Evolutionary conservation across 2,113 vertebrate species (phyloP).

Genomic region (Psammodynastes pulverulentus): DNA sequence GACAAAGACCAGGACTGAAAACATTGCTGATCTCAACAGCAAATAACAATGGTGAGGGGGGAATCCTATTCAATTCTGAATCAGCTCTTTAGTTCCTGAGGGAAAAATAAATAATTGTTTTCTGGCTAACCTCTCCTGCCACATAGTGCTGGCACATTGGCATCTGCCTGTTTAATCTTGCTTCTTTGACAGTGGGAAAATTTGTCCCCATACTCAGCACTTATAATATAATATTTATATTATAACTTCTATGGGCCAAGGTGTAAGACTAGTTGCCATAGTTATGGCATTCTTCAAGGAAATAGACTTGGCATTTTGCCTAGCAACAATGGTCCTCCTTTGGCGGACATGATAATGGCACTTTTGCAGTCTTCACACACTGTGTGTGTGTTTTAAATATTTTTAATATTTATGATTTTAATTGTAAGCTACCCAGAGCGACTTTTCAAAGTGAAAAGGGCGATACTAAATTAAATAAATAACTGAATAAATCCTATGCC

Average conservation of each 20-base stretch:
- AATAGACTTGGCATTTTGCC: neutral
- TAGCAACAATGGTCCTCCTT: neutral
- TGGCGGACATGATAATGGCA: neutral
- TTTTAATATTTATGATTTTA: neutral
- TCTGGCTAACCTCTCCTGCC: neutral
- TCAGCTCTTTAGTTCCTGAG: neutral
- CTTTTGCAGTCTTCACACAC: neutral
- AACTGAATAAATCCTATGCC: neutral
- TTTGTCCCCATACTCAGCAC: neutral
- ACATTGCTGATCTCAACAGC: neutral
- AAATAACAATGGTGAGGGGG: neutral
- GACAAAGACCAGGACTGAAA: neutral
- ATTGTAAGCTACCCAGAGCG: neutral
- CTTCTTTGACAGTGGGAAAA: neutral
- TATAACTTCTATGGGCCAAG: neutral
- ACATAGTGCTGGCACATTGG: neutral
- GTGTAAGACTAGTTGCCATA: neutral
- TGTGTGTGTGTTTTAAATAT: neutral
- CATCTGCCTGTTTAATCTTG: neutral
- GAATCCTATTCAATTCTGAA: neutral
- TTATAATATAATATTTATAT: neutral
- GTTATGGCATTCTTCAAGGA: neutral
- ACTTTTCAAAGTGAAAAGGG: neutral
- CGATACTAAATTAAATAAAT: neutral
- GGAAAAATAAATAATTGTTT: neutral